Evolutionary conservation across 2,888 invertebrate genomes (phyloP), one percentile per base, ranked within the genome.

Genomic region (Ennomos fuscantarius): DNA sequence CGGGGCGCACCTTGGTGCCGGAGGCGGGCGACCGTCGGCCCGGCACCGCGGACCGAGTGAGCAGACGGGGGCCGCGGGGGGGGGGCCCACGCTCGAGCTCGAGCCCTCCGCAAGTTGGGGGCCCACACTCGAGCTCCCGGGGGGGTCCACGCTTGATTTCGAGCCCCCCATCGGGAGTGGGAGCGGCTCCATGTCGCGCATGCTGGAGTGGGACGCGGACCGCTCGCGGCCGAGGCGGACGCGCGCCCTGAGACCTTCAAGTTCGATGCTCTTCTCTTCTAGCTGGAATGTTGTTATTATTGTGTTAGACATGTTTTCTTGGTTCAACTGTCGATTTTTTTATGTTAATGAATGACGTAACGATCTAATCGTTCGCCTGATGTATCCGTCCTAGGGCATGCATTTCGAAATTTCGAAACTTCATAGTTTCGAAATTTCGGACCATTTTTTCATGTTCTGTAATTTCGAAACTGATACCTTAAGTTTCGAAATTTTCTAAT

Each of bases 221-320:
- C 66, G 66, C 60, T 59, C 55, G 54, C 62, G 66, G 77, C 96
- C 96, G 64, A 96, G 94, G n/a, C 96, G 93, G 55, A 96, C 93
- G 56, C 95, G 94, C 1, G 96, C 96, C 63, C 94, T 93, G 11
- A 96, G 96, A n/a, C 96, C 96, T 83, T 97, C 97, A 72, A 97
- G 76, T 81, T 97, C 96, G 72, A 97, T 96, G 74, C 94, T 96
- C 79, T 95, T 95, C 83, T 97, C 96, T 84, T 96, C 96, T 72
- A 97, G 86, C 96, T 97, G 91, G 11, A 76, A 82, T 8, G 33
- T 15, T 24, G 34, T 13, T 24, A n/a, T 9, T 15, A 12, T 9
- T 8, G 2, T 33, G 12, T 36, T 33, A 40, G 13, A n/a, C n/a
- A n/a, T n/a, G n/a, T n/a, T n/a, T n/a, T n/a, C n/a, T n/a, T n/a